Percentiles rank a stretch among this genome's conserved stretches.
Conservation (phyloP, 2,888 invertebrate species). For the Drosophila atripex region DNA sequence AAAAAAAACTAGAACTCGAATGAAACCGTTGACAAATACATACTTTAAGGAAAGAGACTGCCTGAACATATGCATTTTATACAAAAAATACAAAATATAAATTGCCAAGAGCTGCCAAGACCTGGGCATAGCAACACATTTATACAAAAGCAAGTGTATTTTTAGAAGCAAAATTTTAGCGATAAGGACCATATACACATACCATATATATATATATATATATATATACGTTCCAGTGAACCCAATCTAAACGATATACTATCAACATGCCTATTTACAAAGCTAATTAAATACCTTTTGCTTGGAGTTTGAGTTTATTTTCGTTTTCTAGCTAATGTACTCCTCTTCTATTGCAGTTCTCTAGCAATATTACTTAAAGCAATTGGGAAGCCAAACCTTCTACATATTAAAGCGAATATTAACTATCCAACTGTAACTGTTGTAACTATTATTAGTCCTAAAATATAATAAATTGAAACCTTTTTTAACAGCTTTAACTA, state of each 20-base stretch:
- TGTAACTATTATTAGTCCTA: constrained; percentile 45
- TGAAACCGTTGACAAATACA: constrained; percentile 75
- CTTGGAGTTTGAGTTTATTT: constrained; percentile 44
- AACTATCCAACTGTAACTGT: constrained; percentile 35
- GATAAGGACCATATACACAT: constrained; percentile 50
- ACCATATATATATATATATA: constrained; percentile 28
- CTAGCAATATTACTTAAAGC: constrained; percentile 13
- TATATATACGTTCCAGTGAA: constrained; percentile 38
- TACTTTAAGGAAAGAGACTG: constrained; percentile 68
- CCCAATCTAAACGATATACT: constrained; percentile 22
- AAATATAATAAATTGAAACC: constrained; percentile 56
- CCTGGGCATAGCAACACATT: constrained; percentile 46
- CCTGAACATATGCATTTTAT: constrained; percentile 68
- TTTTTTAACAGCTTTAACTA: constrained; percentile 54
- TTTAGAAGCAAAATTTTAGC: constrained; percentile 49
- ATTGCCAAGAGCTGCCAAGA: constrained; percentile 43
- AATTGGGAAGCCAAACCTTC: constrained; percentile 19
- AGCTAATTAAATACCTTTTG: constrained; percentile 50
- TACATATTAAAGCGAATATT: constrained; percentile 13
- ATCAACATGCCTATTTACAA: constrained; percentile 19
- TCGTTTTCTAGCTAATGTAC: constrained; percentile 65
- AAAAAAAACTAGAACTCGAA: constrained; percentile 65
- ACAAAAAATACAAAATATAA: constrained; percentile 12
- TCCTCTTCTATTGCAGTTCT: no score
- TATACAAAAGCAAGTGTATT: constrained; percentile 43